Percentiles rank a stretch among this genome's conserved stretches.
Evolutionary conservation across 2,888 invertebrate genomes (phyloP).

Genomic region (Ischnus inquisitorius): DNA sequence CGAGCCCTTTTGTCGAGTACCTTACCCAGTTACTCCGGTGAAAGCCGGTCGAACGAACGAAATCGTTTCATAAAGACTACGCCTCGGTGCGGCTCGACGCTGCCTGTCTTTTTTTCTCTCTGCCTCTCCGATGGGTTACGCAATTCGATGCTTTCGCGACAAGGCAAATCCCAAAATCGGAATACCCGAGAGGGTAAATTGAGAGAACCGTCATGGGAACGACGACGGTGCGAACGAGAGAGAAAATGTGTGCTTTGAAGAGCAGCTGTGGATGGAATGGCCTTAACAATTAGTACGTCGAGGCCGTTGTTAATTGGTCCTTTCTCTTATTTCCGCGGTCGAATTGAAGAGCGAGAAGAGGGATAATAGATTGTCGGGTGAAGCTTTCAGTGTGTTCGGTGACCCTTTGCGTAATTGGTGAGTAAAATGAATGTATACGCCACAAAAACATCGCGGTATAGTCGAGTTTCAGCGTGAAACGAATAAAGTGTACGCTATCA

Average conservation of each 20-base stretch:
- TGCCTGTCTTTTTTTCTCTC: conserved; percentile 35
- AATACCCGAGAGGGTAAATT: background rate
- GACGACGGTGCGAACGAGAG: conserved; percentile 21
- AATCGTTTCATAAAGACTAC: conserved; percentile 64
- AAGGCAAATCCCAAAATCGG: conserved; percentile 51
- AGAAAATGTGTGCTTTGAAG: conserved; percentile 57
- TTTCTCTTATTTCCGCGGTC: conserved; percentile 59
- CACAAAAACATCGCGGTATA: background rate
- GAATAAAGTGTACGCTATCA: background rate
- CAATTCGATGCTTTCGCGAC: conserved; percentile 44
- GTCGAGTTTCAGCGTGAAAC: background rate
- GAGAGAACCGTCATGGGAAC: too few species aligned
- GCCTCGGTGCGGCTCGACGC: conserved; percentile 44
- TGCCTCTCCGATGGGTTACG: conserved; percentile 41
- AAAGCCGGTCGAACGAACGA: conserved; percentile 60
- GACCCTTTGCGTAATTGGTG: background rate
- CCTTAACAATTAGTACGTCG: conserved; percentile 65
- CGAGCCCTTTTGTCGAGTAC: conserved; percentile 61
- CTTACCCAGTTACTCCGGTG: conserved; percentile 56
- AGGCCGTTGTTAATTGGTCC: conserved; percentile 64
- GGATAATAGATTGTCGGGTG: conserved; percentile 45
- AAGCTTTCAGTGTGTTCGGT: background rate
- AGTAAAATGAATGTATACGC: background rate
- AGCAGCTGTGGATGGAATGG: conserved; percentile 59
- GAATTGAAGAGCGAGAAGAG: conserved; percentile 40